Evolutionary conservation across 2,113 vertebrate genomes (phyloP).

Genomic region (Turdus rufiventris): DNA sequence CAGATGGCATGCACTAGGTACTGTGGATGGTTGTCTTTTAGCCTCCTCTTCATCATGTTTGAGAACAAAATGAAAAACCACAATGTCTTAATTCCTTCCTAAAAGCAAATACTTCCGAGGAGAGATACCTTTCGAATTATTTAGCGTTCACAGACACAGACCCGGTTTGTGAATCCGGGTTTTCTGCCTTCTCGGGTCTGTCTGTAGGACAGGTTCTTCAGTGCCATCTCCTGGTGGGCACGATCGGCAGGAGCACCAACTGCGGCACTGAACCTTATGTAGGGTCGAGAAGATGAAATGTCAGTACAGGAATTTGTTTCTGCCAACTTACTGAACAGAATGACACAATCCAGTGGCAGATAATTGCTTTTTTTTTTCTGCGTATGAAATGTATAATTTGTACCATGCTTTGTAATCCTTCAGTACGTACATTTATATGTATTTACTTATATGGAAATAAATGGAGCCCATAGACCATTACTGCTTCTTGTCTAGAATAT

Average conservation of each 20-base stretch:
- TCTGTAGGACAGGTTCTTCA: not conserved
- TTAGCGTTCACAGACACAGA: not conserved
- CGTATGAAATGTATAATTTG: not conserved
- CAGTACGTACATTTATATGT: not conserved
- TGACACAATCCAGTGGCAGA: not conserved
- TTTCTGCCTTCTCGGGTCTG: not conserved
- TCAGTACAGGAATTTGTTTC: not conserved
- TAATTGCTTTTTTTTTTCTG: not conserved
- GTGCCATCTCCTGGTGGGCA: not conserved
- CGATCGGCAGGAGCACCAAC: rapidly evolving
- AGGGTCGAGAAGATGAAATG: not conserved
- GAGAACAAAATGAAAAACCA: not conserved
- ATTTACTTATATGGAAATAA: not conserved
- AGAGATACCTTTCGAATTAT: not conserved
- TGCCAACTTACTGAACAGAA: not conserved
- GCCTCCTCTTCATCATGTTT: not conserved
- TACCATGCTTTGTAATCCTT: not conserved
- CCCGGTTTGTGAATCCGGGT: not conserved
- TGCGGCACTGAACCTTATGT: rapidly evolving
- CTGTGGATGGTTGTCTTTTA: not conserved
- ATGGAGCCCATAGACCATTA: not conserved
- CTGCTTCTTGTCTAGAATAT: not conserved
- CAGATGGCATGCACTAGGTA: not conserved
- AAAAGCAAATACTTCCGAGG: not conserved
- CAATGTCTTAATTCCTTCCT: not conserved